A percentile compares a stretch with the other conserved stretches of the same genome.
Conservation (phyloP, 2,113 vertebrate genomes). For the Carassius gibelio region DNA sequence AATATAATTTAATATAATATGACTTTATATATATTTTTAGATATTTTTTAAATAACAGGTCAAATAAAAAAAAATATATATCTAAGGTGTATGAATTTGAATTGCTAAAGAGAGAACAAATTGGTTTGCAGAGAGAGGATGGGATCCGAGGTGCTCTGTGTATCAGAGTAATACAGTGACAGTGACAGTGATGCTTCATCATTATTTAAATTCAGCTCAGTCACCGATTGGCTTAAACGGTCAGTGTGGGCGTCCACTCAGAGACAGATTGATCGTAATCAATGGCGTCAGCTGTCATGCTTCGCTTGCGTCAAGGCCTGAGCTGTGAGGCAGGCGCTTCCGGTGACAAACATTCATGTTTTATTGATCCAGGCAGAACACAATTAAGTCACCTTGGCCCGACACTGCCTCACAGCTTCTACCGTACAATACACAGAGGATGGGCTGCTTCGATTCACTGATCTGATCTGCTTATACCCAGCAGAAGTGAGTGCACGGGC, state of each 20-base stretch:
- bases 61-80: neutral
- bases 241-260: neutral
- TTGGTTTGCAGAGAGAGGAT: neutral
- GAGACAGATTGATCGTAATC: slow-evolving; percentile 41
- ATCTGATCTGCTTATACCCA: slow-evolving; percentile 2
- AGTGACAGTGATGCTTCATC: neutral
- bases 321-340: neutral
- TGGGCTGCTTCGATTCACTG: neutral
- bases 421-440: neutral
- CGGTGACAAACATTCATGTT: slow-evolving; percentile 35
- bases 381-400: slow-evolving; percentile 32
- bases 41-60: neutral
- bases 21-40: too few species aligned
- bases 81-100: neutral
- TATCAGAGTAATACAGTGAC: neutral
- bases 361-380: slow-evolving; percentile 37
- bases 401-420: slow-evolving; percentile 28
- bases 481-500: slow-evolving; percentile 25
- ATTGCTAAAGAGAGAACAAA: neutral
- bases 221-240: neutral
- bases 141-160: neutral
- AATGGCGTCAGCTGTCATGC: slow-evolving; percentile 43
- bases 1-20: neutral
- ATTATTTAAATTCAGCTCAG: neutral
- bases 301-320: slow-evolving; percentile 27